phyloP scores from a whole-genome alignment of 2,888 invertebrate species.

The Pedicia rivosa region DNA sequence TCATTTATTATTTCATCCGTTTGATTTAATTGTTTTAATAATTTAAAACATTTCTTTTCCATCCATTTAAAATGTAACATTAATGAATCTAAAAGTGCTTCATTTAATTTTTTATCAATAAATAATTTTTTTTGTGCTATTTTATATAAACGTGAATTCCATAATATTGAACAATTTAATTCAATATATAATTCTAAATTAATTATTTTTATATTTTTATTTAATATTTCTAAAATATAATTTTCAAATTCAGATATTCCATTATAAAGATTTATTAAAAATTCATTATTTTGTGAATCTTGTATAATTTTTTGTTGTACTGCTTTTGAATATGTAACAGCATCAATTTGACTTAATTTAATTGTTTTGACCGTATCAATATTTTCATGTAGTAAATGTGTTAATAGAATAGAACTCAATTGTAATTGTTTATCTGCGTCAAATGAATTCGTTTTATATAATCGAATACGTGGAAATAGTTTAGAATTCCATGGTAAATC shows the following conservation, averaged over 20 bases:
- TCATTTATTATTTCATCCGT: not conserved
- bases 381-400: conserved; percentile 15
- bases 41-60: conserved; percentile 31
- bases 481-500: conserved; percentile 26
- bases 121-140: conserved; percentile 20
- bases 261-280: conserved; percentile 18
- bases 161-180: conserved; percentile 19
- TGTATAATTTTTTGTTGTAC: conserved; percentile 16
- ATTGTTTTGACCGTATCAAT: conserved; percentile 13
- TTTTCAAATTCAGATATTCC: conserved; percentile 11
- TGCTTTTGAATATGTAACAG: conserved; percentile 25
- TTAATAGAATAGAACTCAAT: conserved; percentile 19
- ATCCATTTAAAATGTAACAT: conserved; percentile 61
- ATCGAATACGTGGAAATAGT: conserved; percentile 24
- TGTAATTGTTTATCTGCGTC: conserved; percentile 12
- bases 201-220: conserved; percentile 13
- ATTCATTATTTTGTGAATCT: conserved; percentile 22
- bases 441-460: conserved; percentile 16
- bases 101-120: conserved; percentile 26
- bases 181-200: conserved; percentile 17
- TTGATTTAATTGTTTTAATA: not conserved
- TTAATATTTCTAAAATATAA: conserved; percentile 11
- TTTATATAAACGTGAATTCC: conserved; percentile 24
- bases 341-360: conserved; percentile 18
- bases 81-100: conserved; percentile 42